Conservation (phyloP, 1,140 invertebrate genomes). For the Drosophila sechellia region DNA sequence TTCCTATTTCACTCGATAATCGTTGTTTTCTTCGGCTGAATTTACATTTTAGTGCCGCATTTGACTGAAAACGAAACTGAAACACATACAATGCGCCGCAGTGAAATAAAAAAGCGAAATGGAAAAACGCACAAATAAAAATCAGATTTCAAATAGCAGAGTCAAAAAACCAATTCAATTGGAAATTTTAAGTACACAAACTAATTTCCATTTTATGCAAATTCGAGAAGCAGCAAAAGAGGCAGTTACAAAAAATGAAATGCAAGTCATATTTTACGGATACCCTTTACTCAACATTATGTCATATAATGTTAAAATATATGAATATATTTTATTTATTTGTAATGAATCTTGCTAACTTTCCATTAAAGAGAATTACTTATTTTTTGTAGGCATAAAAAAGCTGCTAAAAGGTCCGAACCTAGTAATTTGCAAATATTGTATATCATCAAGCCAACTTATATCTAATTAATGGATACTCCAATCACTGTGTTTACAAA, state of each 20-base stretch:
- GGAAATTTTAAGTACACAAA: constrained; percentile 43
- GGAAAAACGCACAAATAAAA: background rate
- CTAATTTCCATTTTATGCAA: constrained; percentile 56
- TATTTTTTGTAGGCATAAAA: background rate
- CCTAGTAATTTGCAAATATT: background rate
- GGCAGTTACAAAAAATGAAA: background rate
- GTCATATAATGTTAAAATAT: too few relatives aligned
- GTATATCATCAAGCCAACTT: background rate
- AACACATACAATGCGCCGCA: too few relatives aligned
- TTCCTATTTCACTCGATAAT: constrained; percentile 42
- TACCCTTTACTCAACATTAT: background rate
- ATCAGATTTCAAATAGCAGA: constrained; percentile 2
- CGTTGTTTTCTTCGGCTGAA: constrained; percentile 24
- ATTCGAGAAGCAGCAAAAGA: constrained; percentile 23
- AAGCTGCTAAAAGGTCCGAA: background rate
- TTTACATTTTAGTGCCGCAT: constrained; percentile 67
- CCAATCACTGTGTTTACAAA: constrained; percentile 3
- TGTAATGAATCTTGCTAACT: too few relatives aligned
- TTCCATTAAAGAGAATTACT: background rate
- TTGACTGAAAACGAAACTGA: constrained; percentile 42
- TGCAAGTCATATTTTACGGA: background rate
- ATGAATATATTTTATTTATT: too few relatives aligned
- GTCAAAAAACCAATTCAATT: constrained; percentile 36
- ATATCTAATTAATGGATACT: background rate
- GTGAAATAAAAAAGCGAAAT: constrained; percentile 2